phyloP scores from a whole-genome alignment of 2,113 vertebrate species.

The Eonycteris spelaea region DNA sequence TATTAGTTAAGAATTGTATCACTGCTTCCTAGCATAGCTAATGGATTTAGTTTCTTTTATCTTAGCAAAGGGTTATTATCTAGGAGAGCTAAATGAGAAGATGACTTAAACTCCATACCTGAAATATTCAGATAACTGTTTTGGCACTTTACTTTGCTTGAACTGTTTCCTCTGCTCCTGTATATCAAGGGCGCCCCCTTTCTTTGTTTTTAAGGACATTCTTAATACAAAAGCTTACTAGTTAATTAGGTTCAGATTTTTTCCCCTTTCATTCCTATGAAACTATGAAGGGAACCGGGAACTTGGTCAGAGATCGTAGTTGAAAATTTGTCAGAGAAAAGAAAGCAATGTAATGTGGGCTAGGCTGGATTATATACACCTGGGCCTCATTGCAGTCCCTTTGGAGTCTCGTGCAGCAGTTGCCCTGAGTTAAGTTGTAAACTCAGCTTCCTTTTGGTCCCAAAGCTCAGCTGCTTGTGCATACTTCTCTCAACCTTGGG shows the following conservation, averaged over 20 bases:
- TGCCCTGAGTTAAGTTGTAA: constrained; percentile 45
- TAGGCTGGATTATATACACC: background rate
- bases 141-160: constrained; percentile 5
- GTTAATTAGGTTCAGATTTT: background rate
- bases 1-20: background rate
- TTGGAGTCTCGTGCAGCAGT: constrained; percentile 35
- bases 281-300: background rate
- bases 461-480: constrained; percentile 44
- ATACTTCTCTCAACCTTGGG: constrained; percentile 29
- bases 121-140: constrained; percentile 17
- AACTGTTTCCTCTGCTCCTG: background rate
- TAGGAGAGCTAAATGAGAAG: constrained; percentile 4
- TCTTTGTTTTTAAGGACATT: background rate
- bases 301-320: background rate
- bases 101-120: background rate
- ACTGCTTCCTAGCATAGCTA: background rate
- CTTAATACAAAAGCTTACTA: constrained; percentile 21
- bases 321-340: constrained; percentile 1
- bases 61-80: background rate
- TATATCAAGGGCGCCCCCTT: background rate
- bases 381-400: constrained; percentile 39
- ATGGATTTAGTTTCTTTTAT: constrained; percentile 14
- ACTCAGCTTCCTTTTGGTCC: background rate
- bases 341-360: background rate
- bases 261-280: background rate